Base-by-base conservation (phyloP, 64 coral and sea anemone species). In the Hydrozoanthus tunicans region DNA sequence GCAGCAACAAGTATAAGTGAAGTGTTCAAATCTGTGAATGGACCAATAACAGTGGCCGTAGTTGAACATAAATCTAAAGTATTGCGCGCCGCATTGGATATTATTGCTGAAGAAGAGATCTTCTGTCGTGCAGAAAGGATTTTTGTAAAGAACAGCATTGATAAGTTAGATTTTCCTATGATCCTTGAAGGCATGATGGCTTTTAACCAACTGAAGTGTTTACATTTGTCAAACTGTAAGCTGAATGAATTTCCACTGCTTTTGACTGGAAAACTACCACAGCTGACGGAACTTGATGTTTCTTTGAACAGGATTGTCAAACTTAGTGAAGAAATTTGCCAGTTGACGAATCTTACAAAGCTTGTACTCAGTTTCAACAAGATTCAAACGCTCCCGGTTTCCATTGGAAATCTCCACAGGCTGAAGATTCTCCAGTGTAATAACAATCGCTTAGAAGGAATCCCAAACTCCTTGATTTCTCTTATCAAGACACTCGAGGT, bases 351-450 rank as follows among this genome's bases (percentile, higher is more conserved):
- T 15, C 52, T 79, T n/a, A 79, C 5, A 4, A 79, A 79, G 17
- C 77, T 79, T 58, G 77, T 79, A 5, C 77, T 79, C 6, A 79
- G 77, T n/a, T 79, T 79, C 14, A 79, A 79, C 7, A 79, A n/a
- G 77, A 79, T 79, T 79, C 53, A 79, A 58, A 17, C 54, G 17
- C 77, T 79, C 17, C 77, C 77, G 9, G 17, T 58, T 54, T 79
- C 77, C 3, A 79, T 79, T 79, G 77, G 77, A 23, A 79, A 20
- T 7, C 77, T 79, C 54, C 4, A 8, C 52, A 57, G 57, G 14
- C 77, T 79, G 15, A 15, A 79, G 53, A 17, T 79, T 79, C 77
- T 79, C 4, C 77, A 79, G 54, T 79, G 53, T 17, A 79, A 79
- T 12, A 79, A 54, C 15, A 79, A 79, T 54, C 77, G 6, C 9